These are phyloP conservation scores for Congeria kusceri DNA, from an alignment of 2,888 invertebrate genomes.

Conservation along the genomic window DNA sequence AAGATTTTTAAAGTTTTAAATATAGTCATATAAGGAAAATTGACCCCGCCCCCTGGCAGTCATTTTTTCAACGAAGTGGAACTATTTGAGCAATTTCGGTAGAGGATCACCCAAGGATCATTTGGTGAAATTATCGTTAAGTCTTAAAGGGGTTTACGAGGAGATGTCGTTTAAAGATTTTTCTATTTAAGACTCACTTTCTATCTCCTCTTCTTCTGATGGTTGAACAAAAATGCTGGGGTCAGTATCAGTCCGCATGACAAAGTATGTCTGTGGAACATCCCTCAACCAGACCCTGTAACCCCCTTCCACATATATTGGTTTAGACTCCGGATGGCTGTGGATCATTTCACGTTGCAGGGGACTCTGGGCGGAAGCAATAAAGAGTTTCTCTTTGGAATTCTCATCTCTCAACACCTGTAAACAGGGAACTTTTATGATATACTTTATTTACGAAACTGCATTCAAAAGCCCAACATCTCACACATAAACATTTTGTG, in stretches of 20 bases:
- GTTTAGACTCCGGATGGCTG: conserved; percentile 88
- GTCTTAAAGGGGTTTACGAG: too few relatives aligned
- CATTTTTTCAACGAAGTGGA: too few relatives aligned
- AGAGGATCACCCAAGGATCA: too few relatives aligned
- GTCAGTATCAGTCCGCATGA: conserved; percentile 90
- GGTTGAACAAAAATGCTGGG: conserved; percentile 49
- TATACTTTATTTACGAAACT: too few relatives aligned
- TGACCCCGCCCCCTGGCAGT: too few relatives aligned
- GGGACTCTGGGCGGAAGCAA: conserved; percentile 94
- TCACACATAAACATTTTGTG: too few relatives aligned
- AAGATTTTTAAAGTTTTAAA: too few relatives aligned
- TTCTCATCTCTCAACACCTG: background rate
- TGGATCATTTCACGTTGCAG: conserved; percentile 90
- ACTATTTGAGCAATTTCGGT: too few relatives aligned
- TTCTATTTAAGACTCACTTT: conserved; percentile 17
- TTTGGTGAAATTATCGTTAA: background rate
- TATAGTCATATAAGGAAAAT: too few relatives aligned
- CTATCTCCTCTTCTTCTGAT: conserved; percentile 57
- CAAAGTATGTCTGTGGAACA: conserved; percentile 92
- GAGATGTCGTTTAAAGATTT: too few relatives aligned
- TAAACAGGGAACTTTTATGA: background rate
- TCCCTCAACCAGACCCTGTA: conserved; percentile 92
- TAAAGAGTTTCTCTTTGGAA: conserved; percentile 92
- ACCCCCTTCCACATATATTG: conserved; percentile 94
- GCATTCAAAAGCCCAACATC: too few relatives aligned